Percentiles rank a stretch among this genome's conserved stretches.
These are phyloP conservation scores for Osmerus mordax DNA, from an alignment of 2,113 vertebrate genomes.

Conservation along the genomic window DNA sequence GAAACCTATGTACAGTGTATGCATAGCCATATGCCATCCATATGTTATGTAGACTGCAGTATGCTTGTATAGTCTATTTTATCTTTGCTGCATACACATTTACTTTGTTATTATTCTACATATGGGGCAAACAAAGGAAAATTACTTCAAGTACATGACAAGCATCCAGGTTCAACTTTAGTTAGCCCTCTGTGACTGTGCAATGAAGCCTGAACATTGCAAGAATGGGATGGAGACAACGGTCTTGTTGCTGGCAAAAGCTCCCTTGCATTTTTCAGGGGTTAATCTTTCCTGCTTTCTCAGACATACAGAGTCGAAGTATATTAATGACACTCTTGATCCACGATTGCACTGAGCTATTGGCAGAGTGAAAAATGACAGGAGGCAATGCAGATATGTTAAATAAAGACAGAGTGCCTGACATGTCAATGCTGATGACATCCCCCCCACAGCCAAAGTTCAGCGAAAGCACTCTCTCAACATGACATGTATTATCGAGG, in stretches of 20 bases:
- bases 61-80: too few species aligned
- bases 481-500: slow-evolving; percentile 25
- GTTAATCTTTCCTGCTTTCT: neutral
- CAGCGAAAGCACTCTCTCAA: slow-evolving; percentile 34
- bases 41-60: too few species aligned
- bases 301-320: neutral
- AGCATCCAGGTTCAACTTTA: too few species aligned
- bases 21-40: too few species aligned
- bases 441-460: slow-evolving; percentile 6
- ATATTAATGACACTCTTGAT: neutral
- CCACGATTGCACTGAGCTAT: neutral
- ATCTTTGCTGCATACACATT: too few species aligned
- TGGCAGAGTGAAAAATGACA: slow-evolving; percentile 8
- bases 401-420: slow-evolving; percentile 27
- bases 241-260: neutral
- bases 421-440: slow-evolving; percentile 9
- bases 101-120: too few species aligned
- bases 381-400: neutral
- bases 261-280: neutral
- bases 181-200: too few species aligned
- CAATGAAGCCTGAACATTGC: neutral
- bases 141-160: too few species aligned
- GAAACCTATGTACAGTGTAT: too few species aligned
- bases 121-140: too few species aligned
- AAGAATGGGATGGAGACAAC: neutral